Conservation (phyloP, 30 jellyfish, hydroid and myxozoan genomes). For the Pseudorhiza aurosa region DNA sequence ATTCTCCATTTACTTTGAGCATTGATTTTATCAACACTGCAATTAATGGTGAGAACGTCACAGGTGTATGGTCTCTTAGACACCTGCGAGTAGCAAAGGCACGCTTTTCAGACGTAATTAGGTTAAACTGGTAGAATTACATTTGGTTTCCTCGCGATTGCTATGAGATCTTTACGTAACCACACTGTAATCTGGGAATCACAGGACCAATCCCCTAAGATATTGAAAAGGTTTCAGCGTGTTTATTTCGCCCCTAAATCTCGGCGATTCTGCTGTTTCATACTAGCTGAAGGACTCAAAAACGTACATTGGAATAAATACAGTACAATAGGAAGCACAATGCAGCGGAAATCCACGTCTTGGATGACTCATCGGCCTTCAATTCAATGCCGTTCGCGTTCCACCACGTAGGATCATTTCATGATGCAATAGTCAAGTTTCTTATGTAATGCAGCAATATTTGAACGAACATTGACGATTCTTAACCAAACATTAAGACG, state of each 20-base stretch:
- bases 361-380: too few relatives aligned
- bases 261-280: too few relatives aligned
- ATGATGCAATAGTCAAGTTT: too few relatives aligned
- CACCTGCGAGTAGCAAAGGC: slow-evolving; percentile 14
- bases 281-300: too few relatives aligned
- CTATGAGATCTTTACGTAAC: background rate
- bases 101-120: background rate
- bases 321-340: too few relatives aligned
- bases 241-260: background rate
- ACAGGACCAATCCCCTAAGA: background rate
- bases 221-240: background rate
- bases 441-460: too few relatives aligned
- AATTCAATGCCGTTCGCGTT: too few relatives aligned
- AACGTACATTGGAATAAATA: too few relatives aligned
- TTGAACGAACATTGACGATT: too few relatives aligned
- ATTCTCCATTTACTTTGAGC: background rate
- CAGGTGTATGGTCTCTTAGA: slow-evolving; percentile 19
- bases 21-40: background rate
- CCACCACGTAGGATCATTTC: too few relatives aligned
- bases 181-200: background rate
- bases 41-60: slow-evolving; percentile 15
- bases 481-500: too few relatives aligned
- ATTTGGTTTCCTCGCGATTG: background rate
- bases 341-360: too few relatives aligned
- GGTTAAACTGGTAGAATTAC: background rate